phyloP scores from a whole-genome alignment of 2,113 vertebrate genomes.

The Bolborhynchus lineola region DNA sequence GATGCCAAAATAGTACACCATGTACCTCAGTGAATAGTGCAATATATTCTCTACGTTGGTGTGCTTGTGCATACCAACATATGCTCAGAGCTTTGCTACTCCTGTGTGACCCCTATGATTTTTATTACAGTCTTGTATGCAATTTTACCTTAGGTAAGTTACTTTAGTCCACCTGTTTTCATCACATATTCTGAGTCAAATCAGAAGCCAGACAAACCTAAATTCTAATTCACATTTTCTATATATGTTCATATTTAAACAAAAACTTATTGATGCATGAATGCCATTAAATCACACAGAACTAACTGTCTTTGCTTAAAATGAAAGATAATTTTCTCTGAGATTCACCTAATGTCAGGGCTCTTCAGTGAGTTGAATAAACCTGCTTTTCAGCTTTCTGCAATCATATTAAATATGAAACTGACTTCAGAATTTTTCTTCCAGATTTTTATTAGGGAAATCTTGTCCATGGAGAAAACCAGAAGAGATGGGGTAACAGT shows the following conservation, averaged over 20 bases:
- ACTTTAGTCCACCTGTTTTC: slow-evolving; percentile 11
- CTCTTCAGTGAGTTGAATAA: slow-evolving; percentile 1
- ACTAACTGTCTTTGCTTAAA: slow-evolving; percentile 12
- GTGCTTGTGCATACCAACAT: not conserved
- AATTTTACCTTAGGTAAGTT: not conserved
- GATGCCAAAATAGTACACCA: not conserved
- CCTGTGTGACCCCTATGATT: not conserved
- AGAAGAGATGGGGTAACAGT: not conserved
- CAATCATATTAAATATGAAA: not conserved
- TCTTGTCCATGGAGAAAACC: not conserved
- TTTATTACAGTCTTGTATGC: not conserved
- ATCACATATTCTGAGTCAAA: slow-evolving; percentile 6
- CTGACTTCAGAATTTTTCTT: not conserved
- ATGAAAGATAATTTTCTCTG: not conserved
- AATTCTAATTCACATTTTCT: slow-evolving; percentile 33
- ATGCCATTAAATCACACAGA: slow-evolving; percentile 29
- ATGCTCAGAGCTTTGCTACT: not conserved
- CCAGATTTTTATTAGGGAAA: not conserved
- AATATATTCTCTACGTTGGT: not conserved
- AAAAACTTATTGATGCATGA: not conserved
- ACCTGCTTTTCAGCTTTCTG: not conserved
- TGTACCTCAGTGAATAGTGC: not conserved
- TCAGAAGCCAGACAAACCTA: not conserved
- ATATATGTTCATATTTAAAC: not conserved
- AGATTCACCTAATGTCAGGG: not conserved